Conservation (phyloP, 2,888 invertebrate genomes). For the Leistus spinibarbis region DNA sequence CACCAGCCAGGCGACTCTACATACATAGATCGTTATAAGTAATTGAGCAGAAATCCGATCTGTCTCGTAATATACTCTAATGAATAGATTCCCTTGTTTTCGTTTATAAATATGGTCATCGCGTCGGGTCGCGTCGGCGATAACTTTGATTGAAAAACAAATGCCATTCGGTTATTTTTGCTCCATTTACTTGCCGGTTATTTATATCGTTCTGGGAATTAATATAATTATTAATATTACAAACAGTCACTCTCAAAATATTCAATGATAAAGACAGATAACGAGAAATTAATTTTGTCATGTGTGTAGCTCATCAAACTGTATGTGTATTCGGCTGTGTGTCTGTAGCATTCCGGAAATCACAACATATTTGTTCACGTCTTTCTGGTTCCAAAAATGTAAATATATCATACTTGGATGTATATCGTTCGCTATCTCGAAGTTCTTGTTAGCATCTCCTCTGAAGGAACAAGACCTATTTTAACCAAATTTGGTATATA, state of each 20-base stretch:
- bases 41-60: constrained; percentile 20
- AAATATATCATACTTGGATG: too few species aligned
- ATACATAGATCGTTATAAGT: background rate
- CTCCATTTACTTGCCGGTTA: background rate
- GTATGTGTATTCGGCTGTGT: too few species aligned
- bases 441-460: too few species aligned
- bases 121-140: background rate
- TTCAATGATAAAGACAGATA: too few species aligned
- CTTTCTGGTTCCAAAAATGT: too few species aligned
- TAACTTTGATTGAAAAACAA: background rate
- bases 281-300: too few species aligned
- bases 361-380: too few species aligned
- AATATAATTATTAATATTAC: background rate
- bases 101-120: background rate
- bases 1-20: background rate
- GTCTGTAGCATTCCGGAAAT: too few species aligned
- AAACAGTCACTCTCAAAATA: background rate
- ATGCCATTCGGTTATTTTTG: background rate
- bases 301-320: too few species aligned
- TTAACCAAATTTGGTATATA: too few species aligned
- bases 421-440: too few species aligned
- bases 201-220: background rate
- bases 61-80: background rate
- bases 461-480: too few species aligned
- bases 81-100: constrained; percentile 10